Percentiles rank a stretch among this genome's conserved stretches.
phyloP scores from a whole-genome alignment of 2,797 vertebrate species.

The Morus bassanus region DNA sequence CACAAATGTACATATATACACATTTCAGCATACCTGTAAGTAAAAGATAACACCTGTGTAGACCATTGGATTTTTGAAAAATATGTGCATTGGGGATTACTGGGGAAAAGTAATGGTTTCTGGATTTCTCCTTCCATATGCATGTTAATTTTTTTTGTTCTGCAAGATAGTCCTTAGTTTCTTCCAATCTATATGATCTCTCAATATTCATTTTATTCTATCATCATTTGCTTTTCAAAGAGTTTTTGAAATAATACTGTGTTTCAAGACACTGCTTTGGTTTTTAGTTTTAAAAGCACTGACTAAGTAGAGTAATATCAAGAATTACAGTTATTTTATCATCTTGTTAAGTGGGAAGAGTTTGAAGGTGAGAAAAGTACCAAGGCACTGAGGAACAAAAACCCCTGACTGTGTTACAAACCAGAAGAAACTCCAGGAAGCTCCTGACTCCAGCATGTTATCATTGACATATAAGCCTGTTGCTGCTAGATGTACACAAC shows the following conservation, averaged over 20 bases:
- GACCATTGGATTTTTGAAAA: neutral
- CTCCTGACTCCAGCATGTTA: neutral
- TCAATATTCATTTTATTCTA: neutral
- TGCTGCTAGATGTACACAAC: neutral
- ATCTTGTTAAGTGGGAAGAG: neutral
- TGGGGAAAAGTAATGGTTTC: neutral
- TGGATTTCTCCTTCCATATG: neutral
- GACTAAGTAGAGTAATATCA: neutral
- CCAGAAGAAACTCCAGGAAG: neutral
- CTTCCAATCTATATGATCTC: neutral
- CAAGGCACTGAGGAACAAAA: neutral
- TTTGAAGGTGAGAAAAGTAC: neutral
- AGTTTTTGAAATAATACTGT: neutral
- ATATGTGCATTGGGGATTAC: neutral
- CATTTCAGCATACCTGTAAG: neutral
- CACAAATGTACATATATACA: neutral
- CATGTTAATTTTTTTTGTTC: neutral
- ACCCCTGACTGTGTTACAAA: neutral
- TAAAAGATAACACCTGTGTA: neutral
- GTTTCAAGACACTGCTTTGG: neutral
- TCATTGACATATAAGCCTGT: fast-evolving
- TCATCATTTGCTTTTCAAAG: neutral
- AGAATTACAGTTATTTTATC: neutral
- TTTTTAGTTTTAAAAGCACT: neutral
- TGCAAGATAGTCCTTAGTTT: neutral